A percentile compares a stretch with the other conserved stretches of the same genome.
These are phyloP conservation scores for Ips nitidus DNA, from an alignment of 1,140 invertebrate genomes.

Conservation along the genomic window DNA sequence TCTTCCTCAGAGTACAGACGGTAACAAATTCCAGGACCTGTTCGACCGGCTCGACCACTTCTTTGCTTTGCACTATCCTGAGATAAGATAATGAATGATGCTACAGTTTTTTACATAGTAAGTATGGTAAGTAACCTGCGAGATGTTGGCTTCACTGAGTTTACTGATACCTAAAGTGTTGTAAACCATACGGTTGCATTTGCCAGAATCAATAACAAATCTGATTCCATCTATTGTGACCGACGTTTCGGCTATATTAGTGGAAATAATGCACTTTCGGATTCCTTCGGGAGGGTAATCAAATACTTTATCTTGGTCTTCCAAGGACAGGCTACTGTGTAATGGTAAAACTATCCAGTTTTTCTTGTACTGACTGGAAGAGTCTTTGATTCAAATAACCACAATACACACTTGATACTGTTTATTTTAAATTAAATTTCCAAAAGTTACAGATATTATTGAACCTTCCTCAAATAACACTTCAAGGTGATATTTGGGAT, in stretches of 20 bases:
- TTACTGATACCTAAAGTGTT: constrained; percentile 67
- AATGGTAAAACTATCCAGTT: constrained; percentile 95
- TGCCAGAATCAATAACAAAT: constrained; percentile 93
- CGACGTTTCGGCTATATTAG: constrained; percentile 99
- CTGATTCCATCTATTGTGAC: constrained; percentile 96
- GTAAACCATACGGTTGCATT: constrained; percentile 97
- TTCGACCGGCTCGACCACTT: constrained; percentile 82
- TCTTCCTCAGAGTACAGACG: constrained; percentile 84
- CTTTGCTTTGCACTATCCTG: constrained; percentile 92
- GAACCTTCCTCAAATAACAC: no score
- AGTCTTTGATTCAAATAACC: neutral
- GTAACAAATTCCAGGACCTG: constrained; percentile 75
- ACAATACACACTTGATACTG: neutral
- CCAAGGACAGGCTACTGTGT: constrained; percentile 89
- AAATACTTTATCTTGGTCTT: constrained; percentile 98
- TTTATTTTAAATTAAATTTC: no score
- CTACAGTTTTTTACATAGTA: neutral
- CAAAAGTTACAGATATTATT: no score
- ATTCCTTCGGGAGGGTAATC: constrained; percentile 94
- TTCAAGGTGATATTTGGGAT: no score
- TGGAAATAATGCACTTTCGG: constrained; percentile 96
- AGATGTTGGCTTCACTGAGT: constrained; percentile 88
- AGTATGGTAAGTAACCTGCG: constrained; percentile 57
- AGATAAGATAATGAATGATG: constrained; percentile 4
- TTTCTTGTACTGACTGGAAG: constrained; percentile 67